Conservation (phyloP, 1,140 invertebrate species). For the Meteorus sp. region DNA sequence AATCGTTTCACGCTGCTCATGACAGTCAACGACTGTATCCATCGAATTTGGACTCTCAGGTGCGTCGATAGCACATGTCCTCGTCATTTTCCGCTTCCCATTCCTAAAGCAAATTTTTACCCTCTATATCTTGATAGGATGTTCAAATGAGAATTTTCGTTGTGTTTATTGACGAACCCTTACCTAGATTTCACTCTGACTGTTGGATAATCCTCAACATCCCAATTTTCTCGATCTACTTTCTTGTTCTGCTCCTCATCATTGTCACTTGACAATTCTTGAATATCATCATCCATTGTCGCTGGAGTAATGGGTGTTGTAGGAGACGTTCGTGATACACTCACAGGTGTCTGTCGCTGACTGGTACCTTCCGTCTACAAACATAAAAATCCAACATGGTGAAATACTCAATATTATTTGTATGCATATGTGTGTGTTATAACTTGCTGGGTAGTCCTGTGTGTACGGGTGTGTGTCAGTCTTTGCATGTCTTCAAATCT, state of each 20-base stretch:
- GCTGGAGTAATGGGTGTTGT: conserved; percentile 43
- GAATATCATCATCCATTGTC: conserved; percentile 41
- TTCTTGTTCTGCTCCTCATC: conserved; percentile 40
- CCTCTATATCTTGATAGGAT: neutral
- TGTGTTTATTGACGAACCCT: neutral
- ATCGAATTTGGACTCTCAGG: conserved; percentile 37
- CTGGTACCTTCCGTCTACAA: conserved; percentile 51
- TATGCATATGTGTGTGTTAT: neutral
- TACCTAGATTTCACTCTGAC: conserved; percentile 41
- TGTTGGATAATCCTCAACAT: conserved; percentile 37
- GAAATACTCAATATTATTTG: neutral
- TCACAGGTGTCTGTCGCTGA: conserved; percentile 44
- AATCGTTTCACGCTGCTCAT: conserved; percentile 42
- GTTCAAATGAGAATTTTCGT: neutral
- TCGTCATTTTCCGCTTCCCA: conserved; percentile 37
- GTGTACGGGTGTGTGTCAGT: too few relatives aligned
- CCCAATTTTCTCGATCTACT: conserved; percentile 35
- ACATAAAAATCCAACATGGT: conserved; percentile 2
- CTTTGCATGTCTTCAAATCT: too few relatives aligned
- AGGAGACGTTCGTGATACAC: conserved; percentile 44
- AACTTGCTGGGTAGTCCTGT: too few relatives aligned
- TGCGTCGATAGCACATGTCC: conserved; percentile 35
- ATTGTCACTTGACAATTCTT: conserved; percentile 46
- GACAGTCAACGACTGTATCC: conserved; percentile 31
- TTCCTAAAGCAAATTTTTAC: conserved; percentile 23